These are phyloP conservation scores for Pachycephus smyrnensis DNA, from an alignment of 2,888 invertebrate species.

Conservation along the genomic window DNA sequence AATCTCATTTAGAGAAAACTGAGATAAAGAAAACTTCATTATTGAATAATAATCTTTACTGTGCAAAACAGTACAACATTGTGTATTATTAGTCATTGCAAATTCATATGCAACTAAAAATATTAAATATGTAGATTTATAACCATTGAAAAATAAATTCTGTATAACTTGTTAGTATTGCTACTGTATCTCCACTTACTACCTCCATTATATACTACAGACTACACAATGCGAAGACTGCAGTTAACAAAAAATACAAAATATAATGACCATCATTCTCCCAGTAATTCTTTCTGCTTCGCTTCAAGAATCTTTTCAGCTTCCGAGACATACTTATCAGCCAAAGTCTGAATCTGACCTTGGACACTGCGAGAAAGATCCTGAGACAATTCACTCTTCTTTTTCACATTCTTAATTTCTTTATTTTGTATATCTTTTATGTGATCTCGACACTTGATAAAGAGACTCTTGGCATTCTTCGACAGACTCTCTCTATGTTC, in stretches of 20 bases:
- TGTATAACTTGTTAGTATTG: too few species aligned
- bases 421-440: constrained; percentile 83
- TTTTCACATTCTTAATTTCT: constrained; percentile 78
- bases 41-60: too few species aligned
- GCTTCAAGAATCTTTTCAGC: constrained; percentile 75
- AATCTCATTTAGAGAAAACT: too few species aligned
- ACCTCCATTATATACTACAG: too few species aligned
- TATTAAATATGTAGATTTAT: too few species aligned
- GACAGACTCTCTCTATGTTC: constrained; percentile 91
- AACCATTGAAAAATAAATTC: too few species aligned
- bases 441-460: constrained; percentile 81
- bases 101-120: too few species aligned
- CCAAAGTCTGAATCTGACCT: constrained; percentile 77
- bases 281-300: constrained; percentile 84
- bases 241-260: neutral
- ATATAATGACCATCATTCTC: constrained; percentile 50
- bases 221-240: too few species aligned
- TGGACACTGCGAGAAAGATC: constrained; percentile 78
- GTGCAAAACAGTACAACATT: too few species aligned
- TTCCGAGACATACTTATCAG: constrained; percentile 75
- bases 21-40: too few species aligned
- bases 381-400: constrained; percentile 76
- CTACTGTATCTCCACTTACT: too few species aligned
- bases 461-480: constrained; percentile 87
- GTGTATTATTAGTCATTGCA: too few species aligned